Conservation (phyloP, 2,113 vertebrate species). For the Benitochromis conjunctus region DNA sequence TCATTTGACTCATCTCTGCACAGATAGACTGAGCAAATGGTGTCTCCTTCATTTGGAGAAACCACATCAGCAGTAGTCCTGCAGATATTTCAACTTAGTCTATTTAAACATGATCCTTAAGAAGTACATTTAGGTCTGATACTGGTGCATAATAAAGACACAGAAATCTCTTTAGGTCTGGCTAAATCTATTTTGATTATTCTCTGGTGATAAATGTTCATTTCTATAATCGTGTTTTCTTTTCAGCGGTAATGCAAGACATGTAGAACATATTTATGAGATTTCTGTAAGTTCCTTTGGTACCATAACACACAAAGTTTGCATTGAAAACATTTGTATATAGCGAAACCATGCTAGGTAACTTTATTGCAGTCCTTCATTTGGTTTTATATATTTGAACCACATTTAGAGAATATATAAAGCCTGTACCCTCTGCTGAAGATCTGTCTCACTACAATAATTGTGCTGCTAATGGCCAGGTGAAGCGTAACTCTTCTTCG, state of each 20-base stretch:
- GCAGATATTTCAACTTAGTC: no score
- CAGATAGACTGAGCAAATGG: neutral
- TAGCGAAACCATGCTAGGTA: neutral
- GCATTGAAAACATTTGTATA: neutral
- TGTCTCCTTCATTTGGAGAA: neutral
- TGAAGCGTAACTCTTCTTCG: neutral
- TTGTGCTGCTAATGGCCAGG: neutral
- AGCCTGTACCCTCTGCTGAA: neutral
- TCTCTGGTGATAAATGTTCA: fast-evolving
- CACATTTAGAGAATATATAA: neutral
- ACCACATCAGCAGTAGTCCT: neutral
- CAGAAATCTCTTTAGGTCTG: neutral
- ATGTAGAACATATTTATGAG: neutral
- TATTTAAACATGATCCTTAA: no score
- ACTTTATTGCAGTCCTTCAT: neutral
- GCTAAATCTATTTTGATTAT: neutral
- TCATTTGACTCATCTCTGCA: neutral
- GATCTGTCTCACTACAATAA: neutral
- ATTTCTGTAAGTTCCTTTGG: neutral
- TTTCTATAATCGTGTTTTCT: neutral
- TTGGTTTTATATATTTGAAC: neutral
- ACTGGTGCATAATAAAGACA: no score
- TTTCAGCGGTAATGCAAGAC: neutral
- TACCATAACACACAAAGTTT: neutral
- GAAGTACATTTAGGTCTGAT: neutral